These are phyloP conservation scores for Montipora efflorescens DNA, from an alignment of 64 coral and sea anemone species.

Conservation along the genomic window DNA sequence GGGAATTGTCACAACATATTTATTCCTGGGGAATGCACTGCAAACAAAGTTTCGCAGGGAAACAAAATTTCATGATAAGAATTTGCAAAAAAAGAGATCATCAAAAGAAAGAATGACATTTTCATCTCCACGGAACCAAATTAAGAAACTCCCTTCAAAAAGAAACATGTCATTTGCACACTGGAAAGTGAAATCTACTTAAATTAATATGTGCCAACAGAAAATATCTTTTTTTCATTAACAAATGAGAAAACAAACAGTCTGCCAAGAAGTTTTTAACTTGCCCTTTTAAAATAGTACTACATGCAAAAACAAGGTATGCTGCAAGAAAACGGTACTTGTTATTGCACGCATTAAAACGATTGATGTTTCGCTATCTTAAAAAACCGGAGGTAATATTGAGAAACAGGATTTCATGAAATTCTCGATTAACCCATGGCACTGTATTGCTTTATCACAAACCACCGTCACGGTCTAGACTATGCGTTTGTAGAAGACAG, in stretches of 20 bases:
- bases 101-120: too few species aligned
- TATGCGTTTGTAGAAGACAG: not conserved
- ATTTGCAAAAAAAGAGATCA: too few species aligned
- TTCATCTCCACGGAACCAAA: too few species aligned
- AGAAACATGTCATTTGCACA: not conserved
- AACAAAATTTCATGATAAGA: too few species aligned
- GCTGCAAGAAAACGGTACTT: too few species aligned
- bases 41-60: too few species aligned
- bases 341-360: too few species aligned
- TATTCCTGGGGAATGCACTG: too few species aligned
- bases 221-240: not conserved
- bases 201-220: not conserved
- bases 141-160: not conserved
- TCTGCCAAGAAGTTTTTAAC: too few species aligned
- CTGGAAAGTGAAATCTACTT: slow-evolving; percentile 8
- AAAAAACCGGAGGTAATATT: not conserved
- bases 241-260: not conserved
- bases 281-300: not conserved
- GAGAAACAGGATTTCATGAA: not conserved
- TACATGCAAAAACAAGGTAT: not conserved
- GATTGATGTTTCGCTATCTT: not conserved
- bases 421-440: not conserved
- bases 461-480: not conserved
- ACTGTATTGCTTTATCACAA: not conserved
- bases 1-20: too few species aligned